Percentiles rank a stretch among this genome's conserved stretches.
phyloP scores from a whole-genome alignment of 2,888 invertebrate species.

The Ferdinandea cuprea region DNA sequence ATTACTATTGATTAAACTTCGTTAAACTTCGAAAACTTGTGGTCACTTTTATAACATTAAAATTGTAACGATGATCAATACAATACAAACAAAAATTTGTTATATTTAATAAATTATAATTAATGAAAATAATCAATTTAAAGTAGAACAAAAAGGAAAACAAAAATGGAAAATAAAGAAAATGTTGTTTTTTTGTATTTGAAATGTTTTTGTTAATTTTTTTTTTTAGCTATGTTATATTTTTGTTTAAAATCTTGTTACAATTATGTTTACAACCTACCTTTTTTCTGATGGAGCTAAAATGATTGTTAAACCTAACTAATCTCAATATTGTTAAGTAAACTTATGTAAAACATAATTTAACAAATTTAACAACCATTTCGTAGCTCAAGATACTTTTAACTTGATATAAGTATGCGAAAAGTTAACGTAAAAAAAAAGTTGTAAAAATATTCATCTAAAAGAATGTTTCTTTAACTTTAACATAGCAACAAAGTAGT shows the following conservation, averaged over 20 bases:
- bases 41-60: background rate
- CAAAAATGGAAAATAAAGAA: conserved; percentile 12
- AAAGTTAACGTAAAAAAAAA: conserved; percentile 50
- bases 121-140: background rate
- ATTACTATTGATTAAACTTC: too few relatives aligned
- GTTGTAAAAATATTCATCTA: conserved; percentile 36
- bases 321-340: background rate
- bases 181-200: conserved; percentile 29
- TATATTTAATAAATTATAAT: background rate
- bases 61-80: background rate
- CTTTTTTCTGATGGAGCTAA: conserved; percentile 72
- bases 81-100: background rate
- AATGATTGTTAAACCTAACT: conserved; percentile 60
- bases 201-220: conserved; percentile 32
- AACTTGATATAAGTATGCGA: conserved; percentile 28
- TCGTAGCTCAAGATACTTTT: conserved; percentile 54
- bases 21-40: conserved; percentile 4
- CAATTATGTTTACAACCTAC: conserved; percentile 59
- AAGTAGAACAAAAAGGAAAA: conserved; percentile 3
- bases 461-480: conserved; percentile 44
- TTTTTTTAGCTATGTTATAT: conserved; percentile 41
- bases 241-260: conserved; percentile 45
- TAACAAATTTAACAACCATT: conserved; percentile 59
- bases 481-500: conserved; percentile 54
- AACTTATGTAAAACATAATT: conserved; percentile 6